A percentile compares a stretch with the other conserved stretches of the same genome.
Evolutionary conservation across 1,140 invertebrate genomes (phyloP).

Genomic region (Brachionus calyciflorus): DNA sequence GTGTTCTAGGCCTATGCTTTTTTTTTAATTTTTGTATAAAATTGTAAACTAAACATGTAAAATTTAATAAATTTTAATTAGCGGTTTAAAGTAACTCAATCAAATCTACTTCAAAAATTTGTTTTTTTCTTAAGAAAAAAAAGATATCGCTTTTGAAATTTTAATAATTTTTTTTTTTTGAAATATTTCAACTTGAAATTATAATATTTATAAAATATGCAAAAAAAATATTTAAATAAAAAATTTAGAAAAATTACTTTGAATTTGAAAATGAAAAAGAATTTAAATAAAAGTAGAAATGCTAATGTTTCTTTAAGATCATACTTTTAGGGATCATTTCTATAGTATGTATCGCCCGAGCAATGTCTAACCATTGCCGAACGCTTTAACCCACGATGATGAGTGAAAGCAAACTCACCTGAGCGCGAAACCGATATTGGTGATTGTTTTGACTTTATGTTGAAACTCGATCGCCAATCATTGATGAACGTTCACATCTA

Average conservation of each 20-base stretch:
- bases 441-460: background rate
- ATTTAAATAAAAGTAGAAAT: background rate
- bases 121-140: no score
- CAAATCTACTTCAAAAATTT: no score
- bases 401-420: slow-evolving; percentile 22
- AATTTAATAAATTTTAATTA: no score
- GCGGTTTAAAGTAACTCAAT: no score
- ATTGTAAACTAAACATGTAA: no score
- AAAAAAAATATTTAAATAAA: background rate
- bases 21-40: no score
- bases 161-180: background rate
- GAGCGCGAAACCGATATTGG: slow-evolving; percentile 38
- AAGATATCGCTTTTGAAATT: slow-evolving; percentile 22
- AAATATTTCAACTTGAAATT: no score
- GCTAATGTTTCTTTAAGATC: slow-evolving; percentile 21
- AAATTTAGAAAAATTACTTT: background rate
- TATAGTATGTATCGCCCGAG: slow-evolving; percentile 42
- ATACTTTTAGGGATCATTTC: slow-evolving; percentile 43
- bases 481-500: slow-evolving; percentile 21
- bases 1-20: no score
- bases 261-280: background rate
- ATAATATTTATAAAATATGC: no score
- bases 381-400: slow-evolving; percentile 42
- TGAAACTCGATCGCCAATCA: slow-evolving; percentile 11
- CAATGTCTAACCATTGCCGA: slow-evolving; percentile 42